phyloP scores from a whole-genome alignment of 2,113 vertebrate species.

The Montifringilla adamsi region DNA sequence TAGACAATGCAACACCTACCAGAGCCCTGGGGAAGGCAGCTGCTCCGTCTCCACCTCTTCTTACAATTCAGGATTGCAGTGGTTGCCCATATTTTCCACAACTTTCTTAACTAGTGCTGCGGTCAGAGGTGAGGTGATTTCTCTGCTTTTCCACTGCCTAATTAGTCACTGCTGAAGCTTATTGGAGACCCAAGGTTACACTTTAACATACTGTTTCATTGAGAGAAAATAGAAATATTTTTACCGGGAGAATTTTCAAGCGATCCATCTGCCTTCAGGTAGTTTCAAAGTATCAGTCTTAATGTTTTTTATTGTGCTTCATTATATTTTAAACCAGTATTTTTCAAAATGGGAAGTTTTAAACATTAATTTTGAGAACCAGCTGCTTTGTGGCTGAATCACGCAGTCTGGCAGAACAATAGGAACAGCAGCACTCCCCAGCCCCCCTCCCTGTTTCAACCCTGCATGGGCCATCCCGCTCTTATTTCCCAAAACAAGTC shows the following conservation, averaged over 20 bases:
- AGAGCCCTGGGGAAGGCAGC: not conserved
- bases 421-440: not conserved
- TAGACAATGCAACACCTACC: not conserved
- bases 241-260: not conserved
- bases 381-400: not conserved
- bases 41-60: not conserved
- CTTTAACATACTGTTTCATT: not conserved
- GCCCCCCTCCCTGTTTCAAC: fast-evolving
- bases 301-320: not conserved
- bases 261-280: not conserved
- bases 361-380: not conserved
- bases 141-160: not conserved
- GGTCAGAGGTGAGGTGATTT: not conserved
- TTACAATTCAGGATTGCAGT: not conserved
- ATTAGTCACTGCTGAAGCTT: not conserved
- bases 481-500: not conserved
- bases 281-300: not conserved
- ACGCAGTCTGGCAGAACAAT: not conserved
- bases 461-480: not conserved
- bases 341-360: not conserved
- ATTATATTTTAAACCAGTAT: not conserved
- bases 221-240: conserved; percentile 11
- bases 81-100: not conserved
- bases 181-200: not conserved
- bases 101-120: not conserved